phyloP scores from a whole-genome alignment of 2,797 vertebrate genomes.

The Podarcis lilfordi region DNA sequence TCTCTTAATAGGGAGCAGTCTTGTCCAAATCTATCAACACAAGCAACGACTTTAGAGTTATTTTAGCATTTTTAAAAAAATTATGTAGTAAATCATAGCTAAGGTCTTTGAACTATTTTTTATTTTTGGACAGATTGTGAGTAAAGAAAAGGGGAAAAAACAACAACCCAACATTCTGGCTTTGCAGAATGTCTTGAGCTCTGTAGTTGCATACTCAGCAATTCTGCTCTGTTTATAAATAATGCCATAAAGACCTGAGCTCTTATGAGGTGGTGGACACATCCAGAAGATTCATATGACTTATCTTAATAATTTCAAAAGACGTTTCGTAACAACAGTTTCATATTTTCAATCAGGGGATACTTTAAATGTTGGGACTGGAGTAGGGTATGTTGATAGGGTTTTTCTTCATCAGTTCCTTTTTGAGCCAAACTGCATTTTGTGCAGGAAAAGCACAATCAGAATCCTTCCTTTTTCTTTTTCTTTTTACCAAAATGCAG shows the following conservation, averaged over 20 bases:
- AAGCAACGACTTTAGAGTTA: not conserved
- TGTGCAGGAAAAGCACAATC: not conserved
- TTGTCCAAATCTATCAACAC: constrained; percentile 41
- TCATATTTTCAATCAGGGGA: not conserved
- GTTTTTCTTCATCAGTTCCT: not conserved
- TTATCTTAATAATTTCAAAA: not conserved
- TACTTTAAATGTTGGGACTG: not conserved
- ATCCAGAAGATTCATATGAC: not conserved
- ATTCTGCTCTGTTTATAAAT: constrained; percentile 31
- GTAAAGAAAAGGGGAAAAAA: not conserved
- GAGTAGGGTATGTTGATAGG: not conserved
- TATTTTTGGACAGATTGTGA: not conserved
- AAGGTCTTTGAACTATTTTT: constrained; percentile 49
- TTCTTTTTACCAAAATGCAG: not conserved
- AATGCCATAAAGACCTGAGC: not conserved
- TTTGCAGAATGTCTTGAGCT: constrained; percentile 21
- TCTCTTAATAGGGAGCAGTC: constrained; percentile 42
- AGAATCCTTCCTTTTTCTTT: not conserved
- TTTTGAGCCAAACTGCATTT: not conserved
- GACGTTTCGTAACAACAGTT: not conserved
- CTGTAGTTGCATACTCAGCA: constrained; percentile 16
- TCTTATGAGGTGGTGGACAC: constrained; percentile 17
- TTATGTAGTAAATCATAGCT: not conserved
- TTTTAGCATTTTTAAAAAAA: constrained; percentile 14
- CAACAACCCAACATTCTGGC: not conserved